Conservation (phyloP, 2,888 invertebrate species). For the Xanthostigma xanthostigma region DNA sequence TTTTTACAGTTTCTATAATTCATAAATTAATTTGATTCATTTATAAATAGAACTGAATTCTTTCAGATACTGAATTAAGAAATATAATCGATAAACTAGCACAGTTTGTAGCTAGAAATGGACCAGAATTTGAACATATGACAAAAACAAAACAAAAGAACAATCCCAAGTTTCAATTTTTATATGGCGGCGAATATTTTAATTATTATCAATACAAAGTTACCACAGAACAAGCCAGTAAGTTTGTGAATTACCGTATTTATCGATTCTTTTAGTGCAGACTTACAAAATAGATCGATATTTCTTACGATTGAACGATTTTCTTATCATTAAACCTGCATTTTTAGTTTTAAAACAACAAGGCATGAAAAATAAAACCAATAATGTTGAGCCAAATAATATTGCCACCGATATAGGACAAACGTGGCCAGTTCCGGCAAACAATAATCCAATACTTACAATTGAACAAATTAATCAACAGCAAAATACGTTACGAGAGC, state of each 20-base stretch:
- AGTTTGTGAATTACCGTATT: slow-evolving; percentile 28
- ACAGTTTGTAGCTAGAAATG: slow-evolving; percentile 97
- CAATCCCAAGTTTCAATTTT: slow-evolving; percentile 93
- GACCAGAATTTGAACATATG: slow-evolving; percentile 98
- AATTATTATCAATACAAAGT: slow-evolving; percentile 96
- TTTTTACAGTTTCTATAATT: no score
- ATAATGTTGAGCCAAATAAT: slow-evolving; percentile 3
- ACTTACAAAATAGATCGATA: neutral
- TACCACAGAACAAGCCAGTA: slow-evolving; percentile 85
- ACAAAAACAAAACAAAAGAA: slow-evolving; percentile 97
- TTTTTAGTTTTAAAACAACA: slow-evolving; percentile 66
- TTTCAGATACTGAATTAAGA: slow-evolving; percentile 78
- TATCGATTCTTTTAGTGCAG: neutral
- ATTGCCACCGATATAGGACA: slow-evolving; percentile 9
- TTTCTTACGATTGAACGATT: slow-evolving; percentile 6
- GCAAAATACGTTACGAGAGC: slow-evolving; percentile 72
- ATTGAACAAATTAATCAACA: slow-evolving; percentile 50
- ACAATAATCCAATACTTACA: slow-evolving; percentile 11
- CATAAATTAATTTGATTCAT: no score
- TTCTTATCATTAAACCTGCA: slow-evolving; percentile 18
- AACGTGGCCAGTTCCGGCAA: slow-evolving; percentile 20
- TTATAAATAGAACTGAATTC: neutral
- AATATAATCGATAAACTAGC: slow-evolving; percentile 98
- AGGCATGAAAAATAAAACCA: slow-evolving; percentile 31
- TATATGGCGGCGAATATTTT: slow-evolving; percentile 91